Evolutionary conservation across 92 coral and sea anemone species (phyloP).

Genomic region (Actinostola sp.): DNA sequence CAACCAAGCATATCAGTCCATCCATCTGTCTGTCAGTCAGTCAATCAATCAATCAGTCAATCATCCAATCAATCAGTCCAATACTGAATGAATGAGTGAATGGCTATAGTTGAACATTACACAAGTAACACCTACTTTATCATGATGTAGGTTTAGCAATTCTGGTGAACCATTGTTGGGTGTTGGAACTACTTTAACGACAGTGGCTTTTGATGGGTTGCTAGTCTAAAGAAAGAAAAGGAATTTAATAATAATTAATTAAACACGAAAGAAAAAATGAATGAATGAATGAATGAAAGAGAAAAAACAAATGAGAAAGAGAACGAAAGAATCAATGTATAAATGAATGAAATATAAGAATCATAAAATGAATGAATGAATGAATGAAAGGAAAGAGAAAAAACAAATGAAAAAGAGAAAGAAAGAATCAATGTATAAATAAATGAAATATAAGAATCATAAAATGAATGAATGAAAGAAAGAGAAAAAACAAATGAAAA

Average conservation of each 20-base stretch:
- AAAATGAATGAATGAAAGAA: too few relatives aligned
- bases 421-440: not conserved
- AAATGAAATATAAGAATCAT: not conserved
- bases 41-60: not conserved
- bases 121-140: conserved; percentile 83
- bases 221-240: conserved; percentile 47
- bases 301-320: too few relatives aligned
- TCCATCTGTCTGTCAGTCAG: too few relatives aligned
- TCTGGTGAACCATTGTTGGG: conserved; percentile 98
- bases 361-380: not conserved
- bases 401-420: too few relatives aligned
- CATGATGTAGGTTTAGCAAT: conserved; percentile 87
- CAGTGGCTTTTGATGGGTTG: conserved; percentile 71
- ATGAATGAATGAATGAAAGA: too few relatives aligned
- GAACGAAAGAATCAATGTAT: not conserved
- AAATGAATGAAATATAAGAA: not conserved
- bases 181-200: conserved; percentile 96
- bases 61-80: not conserved
- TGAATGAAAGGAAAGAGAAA: not conserved
- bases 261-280: too few relatives aligned
- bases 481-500: too few relatives aligned
- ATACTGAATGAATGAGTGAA: not conserved
- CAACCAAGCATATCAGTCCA: too few relatives aligned
- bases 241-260: too few relatives aligned
- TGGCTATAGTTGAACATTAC: not conserved